These are phyloP conservation scores for Allolobophora icterica DNA, from an alignment of 2,888 invertebrate genomes.

Conservation along the genomic window DNA sequence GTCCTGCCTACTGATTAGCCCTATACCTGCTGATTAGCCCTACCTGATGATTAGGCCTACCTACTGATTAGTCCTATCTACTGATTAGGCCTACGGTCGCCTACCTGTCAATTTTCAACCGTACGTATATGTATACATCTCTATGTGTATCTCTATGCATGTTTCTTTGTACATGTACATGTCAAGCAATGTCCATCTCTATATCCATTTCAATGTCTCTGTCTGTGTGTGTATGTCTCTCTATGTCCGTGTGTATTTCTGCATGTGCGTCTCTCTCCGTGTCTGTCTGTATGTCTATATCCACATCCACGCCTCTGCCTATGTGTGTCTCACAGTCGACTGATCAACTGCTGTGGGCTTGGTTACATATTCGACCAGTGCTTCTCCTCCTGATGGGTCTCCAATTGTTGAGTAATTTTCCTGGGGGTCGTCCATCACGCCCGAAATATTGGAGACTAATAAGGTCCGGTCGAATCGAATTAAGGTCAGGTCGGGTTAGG, in stretches of 20 bases:
- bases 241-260: neutral
- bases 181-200: neutral
- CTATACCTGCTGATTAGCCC: no score
- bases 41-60: no score
- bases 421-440: neutral
- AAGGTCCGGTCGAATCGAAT: constrained; percentile 17
- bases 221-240: neutral
- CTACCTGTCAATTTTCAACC: no score
- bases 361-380: neutral
- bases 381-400: neutral
- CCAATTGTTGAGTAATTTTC: constrained; percentile 17
- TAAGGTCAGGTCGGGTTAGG: constrained; percentile 17
- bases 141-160: neutral
- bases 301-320: neutral
- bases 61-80: no score
- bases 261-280: no score
- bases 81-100: no score
- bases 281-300: neutral
- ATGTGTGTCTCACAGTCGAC: neutral
- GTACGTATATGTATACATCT: neutral
- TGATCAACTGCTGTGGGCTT: neutral
- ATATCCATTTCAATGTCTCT: neutral
- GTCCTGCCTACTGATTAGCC: no score
- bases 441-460: constrained; percentile 12
- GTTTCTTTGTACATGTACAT: neutral